A percentile compares a stretch with the other conserved stretches of the same genome.
Conservation (phyloP, 2,888 invertebrate species). For the Endomychus coccineus region DNA sequence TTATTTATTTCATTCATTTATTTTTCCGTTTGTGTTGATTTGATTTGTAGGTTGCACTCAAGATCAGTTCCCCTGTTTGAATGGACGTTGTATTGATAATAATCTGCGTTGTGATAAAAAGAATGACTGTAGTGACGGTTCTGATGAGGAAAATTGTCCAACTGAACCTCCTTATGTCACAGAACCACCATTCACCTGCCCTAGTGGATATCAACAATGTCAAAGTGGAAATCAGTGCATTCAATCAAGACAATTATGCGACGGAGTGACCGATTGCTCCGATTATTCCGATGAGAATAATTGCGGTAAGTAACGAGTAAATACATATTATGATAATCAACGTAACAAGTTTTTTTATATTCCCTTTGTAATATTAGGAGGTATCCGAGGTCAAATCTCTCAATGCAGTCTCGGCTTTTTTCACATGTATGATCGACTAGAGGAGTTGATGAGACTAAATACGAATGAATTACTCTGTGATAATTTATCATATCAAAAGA, state of each 20-base stretch:
- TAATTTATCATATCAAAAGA: too few relatives aligned
- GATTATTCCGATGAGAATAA: conserved; percentile 68
- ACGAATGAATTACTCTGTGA: too few relatives aligned
- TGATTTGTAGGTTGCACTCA: conserved; percentile 52
- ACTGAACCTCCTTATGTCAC: conserved; percentile 36
- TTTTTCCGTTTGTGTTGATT: conserved; percentile 22
- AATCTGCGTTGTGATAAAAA: conserved; percentile 42
- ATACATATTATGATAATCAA: too few relatives aligned
- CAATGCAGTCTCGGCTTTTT: too few relatives aligned
- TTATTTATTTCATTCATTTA: conserved; percentile 21
- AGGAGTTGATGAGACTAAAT: too few relatives aligned
- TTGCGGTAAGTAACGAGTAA: conserved; percentile 38
- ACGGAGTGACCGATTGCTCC: conserved; percentile 58
- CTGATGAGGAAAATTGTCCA: conserved; percentile 50
- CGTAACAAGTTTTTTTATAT: background rate
- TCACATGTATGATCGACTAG: too few relatives aligned
- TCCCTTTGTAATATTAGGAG: too few relatives aligned
- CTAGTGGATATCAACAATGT: conserved; percentile 43
- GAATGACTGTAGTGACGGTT: conserved; percentile 49
- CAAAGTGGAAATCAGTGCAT: conserved; percentile 46
- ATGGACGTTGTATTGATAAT: conserved; percentile 53
- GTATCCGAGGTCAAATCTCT: too few relatives aligned
- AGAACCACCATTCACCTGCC: conserved; percentile 34
- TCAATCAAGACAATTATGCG: conserved; percentile 44
- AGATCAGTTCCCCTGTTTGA: conserved; percentile 61